Conservation (phyloP, 2,113 vertebrate genomes). For the Piaya cayana region DNA sequence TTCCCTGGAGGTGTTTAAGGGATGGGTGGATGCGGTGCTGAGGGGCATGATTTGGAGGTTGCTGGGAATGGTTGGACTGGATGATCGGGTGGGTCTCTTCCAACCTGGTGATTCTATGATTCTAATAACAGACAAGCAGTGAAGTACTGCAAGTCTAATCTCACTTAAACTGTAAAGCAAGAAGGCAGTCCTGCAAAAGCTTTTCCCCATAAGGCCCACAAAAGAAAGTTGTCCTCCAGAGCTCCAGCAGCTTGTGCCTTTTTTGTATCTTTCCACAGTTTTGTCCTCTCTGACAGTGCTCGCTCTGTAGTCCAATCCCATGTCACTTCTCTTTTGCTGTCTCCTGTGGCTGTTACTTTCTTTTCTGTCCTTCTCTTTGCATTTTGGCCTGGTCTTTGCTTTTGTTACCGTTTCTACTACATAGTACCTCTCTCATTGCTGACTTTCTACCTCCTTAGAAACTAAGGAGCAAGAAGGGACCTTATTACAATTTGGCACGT, state of each 20-base stretch:
- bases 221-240: background rate
- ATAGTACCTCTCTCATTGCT: background rate
- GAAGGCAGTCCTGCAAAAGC: conserved; percentile 16
- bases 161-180: conserved; percentile 1
- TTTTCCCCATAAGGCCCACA: conserved; percentile 37
- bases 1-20: too few species aligned
- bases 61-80: too few species aligned
- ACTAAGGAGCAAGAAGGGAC: background rate
- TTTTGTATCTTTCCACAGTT: background rate
- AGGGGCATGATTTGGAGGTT: too few species aligned
- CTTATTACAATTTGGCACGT: background rate
- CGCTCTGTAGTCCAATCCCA: background rate
- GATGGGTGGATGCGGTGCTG: too few species aligned
- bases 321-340: background rate
- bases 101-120: too few species aligned
- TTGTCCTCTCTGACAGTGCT: background rate
- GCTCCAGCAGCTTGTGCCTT: background rate
- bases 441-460: background rate
- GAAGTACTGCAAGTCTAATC: conserved; percentile 20
- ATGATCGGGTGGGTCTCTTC: too few species aligned
- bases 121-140: conserved; percentile 57
- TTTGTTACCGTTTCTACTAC: background rate
- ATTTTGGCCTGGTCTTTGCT: background rate
- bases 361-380: background rate
- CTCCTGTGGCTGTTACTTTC: background rate